These are phyloP conservation scores for Gymnosoma rotundatum DNA, from an alignment of 2,888 invertebrate genomes.

Conservation along the genomic window DNA sequence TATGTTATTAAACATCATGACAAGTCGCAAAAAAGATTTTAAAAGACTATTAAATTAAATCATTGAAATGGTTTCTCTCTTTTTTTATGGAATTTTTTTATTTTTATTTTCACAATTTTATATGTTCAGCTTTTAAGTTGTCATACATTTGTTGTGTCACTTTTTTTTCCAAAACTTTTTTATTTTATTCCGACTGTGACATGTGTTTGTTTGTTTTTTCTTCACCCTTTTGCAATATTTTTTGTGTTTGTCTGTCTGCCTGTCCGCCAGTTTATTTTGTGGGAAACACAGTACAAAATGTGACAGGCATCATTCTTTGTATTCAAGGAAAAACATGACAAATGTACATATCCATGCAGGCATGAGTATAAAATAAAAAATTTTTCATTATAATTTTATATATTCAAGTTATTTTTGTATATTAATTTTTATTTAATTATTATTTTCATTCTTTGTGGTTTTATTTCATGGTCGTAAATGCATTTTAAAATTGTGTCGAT, in stretches of 20 bases:
- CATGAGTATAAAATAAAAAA: constrained; percentile 30
- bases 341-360: not conserved
- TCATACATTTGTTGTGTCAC: constrained; percentile 55
- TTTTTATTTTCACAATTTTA: constrained; percentile 5
- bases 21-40: constrained; percentile 64
- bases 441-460: constrained; percentile 20
- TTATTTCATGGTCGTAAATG: constrained; percentile 30
- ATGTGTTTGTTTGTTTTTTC: constrained; percentile 31
- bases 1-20: constrained; percentile 36
- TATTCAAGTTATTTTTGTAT: constrained; percentile 23
- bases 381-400: constrained; percentile 53
- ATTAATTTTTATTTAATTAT: constrained; percentile 40
- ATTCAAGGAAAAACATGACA: not conserved
- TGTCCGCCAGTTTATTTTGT: constrained; percentile 14
- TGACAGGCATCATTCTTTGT: constrained; percentile 30
- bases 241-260: not conserved
- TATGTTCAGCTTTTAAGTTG: constrained; percentile 42
- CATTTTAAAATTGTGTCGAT: constrained; percentile 24
- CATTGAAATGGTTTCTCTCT: constrained; percentile 46
- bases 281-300: constrained; percentile 23
- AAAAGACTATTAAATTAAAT: constrained; percentile 67
- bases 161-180: constrained; percentile 33
- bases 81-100: not conserved
- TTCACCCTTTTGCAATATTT: constrained; percentile 15
- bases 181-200: constrained; percentile 36